These are phyloP conservation scores for Cantharis flavilabris DNA, from an alignment of 2,888 invertebrate genomes.

Conservation along the genomic window DNA sequence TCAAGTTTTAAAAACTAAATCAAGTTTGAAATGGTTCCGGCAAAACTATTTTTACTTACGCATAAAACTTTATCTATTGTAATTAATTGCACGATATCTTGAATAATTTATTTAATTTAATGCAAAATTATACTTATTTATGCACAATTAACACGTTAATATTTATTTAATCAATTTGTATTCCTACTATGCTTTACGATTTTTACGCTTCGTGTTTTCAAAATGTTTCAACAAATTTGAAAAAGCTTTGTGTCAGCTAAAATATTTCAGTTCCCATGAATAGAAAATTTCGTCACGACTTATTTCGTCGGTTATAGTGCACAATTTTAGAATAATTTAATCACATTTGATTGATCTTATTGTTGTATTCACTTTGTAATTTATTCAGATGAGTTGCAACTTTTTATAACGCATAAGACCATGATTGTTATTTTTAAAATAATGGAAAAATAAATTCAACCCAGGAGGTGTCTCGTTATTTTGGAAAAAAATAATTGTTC, in stretches of 20 bases:
- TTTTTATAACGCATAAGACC: background rate
- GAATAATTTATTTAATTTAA: background rate
- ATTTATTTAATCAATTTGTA: background rate
- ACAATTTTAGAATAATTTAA: background rate
- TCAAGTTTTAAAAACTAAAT: slow-evolving; percentile 2
- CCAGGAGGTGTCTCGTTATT: too few species aligned
- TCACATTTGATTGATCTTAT: background rate
- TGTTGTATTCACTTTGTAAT: background rate
- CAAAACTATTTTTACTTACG: background rate
- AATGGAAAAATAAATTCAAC: background rate
- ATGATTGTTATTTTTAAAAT: background rate
- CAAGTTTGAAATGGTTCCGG: slow-evolving; percentile 1
- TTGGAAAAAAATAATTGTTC: too few species aligned
- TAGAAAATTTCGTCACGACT: background rate
- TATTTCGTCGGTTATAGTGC: background rate
- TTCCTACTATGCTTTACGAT: background rate
- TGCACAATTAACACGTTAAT: background rate
- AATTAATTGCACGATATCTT: background rate
- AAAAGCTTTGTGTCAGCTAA: background rate
- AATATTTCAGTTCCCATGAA: background rate
- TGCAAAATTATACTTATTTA: background rate
- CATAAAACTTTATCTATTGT: background rate
- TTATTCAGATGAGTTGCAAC: background rate
- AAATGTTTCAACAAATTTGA: background rate
- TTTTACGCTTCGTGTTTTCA: background rate